phyloP scores from a whole-genome alignment of 2,888 invertebrate genomes.

The Epinotia brunnichana region DNA sequence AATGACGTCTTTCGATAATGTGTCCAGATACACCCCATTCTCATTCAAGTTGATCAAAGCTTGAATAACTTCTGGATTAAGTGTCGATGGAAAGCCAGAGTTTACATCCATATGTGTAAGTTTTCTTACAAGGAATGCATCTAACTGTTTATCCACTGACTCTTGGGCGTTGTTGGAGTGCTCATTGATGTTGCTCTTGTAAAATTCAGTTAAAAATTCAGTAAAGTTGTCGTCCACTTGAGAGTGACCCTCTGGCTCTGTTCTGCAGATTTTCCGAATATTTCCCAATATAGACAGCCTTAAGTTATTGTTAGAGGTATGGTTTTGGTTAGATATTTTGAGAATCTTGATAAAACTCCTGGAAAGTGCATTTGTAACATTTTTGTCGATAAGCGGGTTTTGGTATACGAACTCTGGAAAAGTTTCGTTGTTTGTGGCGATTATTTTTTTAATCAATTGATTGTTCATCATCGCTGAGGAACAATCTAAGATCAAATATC shows the following conservation, averaged over 20 bases:
- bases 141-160: constrained; percentile 57
- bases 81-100: constrained; percentile 52
- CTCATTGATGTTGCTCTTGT: constrained; percentile 54
- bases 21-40: constrained; percentile 51
- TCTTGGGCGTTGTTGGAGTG: constrained; percentile 38
- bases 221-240: constrained; percentile 62
- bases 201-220: constrained; percentile 58
- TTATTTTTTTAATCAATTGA: constrained; percentile 67
- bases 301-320: constrained; percentile 63
- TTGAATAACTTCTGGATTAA: constrained; percentile 68
- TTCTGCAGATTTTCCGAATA: constrained; percentile 67
- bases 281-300: constrained; percentile 65
- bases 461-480: constrained; percentile 62
- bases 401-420: constrained; percentile 66
- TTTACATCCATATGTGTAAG: constrained; percentile 59
- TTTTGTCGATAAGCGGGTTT: constrained; percentile 69
- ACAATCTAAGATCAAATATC: background rate
- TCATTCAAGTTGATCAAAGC: constrained; percentile 69
- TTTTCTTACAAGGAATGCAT: constrained; percentile 65
- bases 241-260: constrained; percentile 63
- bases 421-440: constrained; percentile 58
- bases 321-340: constrained; percentile 59
- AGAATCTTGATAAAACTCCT: constrained; percentile 72
- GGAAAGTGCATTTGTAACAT: constrained; percentile 65
- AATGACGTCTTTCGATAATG: constrained; percentile 59